phyloP scores from a whole-genome alignment of 1,140 invertebrate genomes.

The Macrobrachium rosenbergii region DNA sequence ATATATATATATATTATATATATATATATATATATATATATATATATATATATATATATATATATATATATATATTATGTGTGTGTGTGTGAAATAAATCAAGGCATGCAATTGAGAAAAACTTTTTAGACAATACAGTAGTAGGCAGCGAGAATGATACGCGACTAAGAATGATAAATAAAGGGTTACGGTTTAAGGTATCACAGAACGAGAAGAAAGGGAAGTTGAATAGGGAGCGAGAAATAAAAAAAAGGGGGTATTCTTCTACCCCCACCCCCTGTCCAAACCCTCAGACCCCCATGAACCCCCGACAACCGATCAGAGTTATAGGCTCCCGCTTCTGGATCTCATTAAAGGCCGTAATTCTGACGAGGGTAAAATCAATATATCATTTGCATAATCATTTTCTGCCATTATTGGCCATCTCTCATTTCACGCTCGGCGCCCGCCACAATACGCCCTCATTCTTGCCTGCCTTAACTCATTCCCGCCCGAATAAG shows the following conservation, averaged over 20 bases:
- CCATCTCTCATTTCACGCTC: conserved; percentile 57
- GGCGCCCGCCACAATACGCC: neutral
- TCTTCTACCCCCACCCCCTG: neutral
- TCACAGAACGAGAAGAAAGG: neutral
- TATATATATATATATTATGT: too few species aligned
- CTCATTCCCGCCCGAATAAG: neutral
- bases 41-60: too few species aligned
- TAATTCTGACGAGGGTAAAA: conserved; percentile 42
- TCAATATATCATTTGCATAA: conserved; percentile 62
- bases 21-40: too few species aligned
- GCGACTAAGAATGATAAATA: too few species aligned
- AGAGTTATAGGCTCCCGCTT: neutral
- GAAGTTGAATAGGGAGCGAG: neutral
- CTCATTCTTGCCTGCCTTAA: too few species aligned
- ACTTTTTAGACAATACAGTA: too few species aligned
- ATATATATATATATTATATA: too few species aligned
- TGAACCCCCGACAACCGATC: too few species aligned
- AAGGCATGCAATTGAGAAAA: too few species aligned
- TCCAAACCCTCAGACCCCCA: neutral
- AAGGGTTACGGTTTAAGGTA: too few species aligned
- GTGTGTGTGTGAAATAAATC: too few species aligned
- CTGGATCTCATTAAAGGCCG: conserved; percentile 46
- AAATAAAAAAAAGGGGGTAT: neutral
- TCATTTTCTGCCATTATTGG: conserved; percentile 61
- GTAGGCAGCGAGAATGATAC: neutral